Base-by-base conservation (phyloP, 2,797 vertebrate species). In the Esox masquinongy region DNA sequence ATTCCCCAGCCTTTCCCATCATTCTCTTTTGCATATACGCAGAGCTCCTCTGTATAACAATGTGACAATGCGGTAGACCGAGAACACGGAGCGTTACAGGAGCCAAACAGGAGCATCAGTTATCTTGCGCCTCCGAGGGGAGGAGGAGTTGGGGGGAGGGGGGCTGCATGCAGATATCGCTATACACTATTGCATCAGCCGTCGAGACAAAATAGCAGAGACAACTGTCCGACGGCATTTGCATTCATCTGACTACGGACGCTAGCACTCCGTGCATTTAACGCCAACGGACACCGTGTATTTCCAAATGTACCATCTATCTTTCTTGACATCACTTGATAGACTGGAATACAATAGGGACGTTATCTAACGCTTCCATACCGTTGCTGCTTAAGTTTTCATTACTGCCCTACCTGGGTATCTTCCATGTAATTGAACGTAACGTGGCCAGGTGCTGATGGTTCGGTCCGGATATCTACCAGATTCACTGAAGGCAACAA, bases 21-120 rank as follows among this genome's bases (percentile, higher is more conserved):
- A 36, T 56, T 17, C 67, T 68, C 90, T 86, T 93, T 95, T 92
- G 61, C 26, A 51, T 31, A 29, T n/a, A 19, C 15, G 31, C 50
- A 17, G 26, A 17, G 26, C 93, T 94, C 93, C 93, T 92, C 93
- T 91, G 94, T 93, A 93, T 93, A 88, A 92, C 91, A 94, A 90
- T 92, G 93, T 89, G 92, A 92, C 51, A 75, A 70, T 16, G 73
- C 63, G 76, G 75, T 87, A 79, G 78, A 68, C 84, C 79, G 87
- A 90, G 85, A 82, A 84, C 78, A 86, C 73, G 82, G 80, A 83
- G 81, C 73, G 72, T 86, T 86, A 86, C 73, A 80, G 83, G 69
- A 75, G 66, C 79, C 79, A 78, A 88, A 87, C 72, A 80, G 83
- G 70, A 73, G 79, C 70, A 80, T 74, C 73, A 26, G 68, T 80